phyloP scores from a whole-genome alignment of 1,140 invertebrate species.

The Apis mellifera region DNA sequence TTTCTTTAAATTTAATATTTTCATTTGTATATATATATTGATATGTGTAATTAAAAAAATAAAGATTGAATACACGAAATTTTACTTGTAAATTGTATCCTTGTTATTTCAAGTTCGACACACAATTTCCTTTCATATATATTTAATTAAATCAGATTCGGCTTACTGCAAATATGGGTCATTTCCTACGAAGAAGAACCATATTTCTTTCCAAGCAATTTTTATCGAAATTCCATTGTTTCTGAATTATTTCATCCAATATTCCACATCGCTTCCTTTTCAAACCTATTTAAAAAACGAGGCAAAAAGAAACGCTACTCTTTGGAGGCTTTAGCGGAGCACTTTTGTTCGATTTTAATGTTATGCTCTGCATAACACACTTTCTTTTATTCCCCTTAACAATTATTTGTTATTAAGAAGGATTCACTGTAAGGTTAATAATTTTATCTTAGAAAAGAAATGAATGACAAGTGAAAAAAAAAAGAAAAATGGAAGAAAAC shows the following conservation, averaged over 20 bases:
- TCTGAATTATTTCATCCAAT: neutral
- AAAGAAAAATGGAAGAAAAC: too few relatives aligned
- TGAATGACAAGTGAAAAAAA: too few relatives aligned
- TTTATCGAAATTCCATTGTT: slow-evolving; percentile 3
- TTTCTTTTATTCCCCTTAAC: neutral
- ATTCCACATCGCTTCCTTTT: neutral
- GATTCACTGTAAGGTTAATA: too few relatives aligned
- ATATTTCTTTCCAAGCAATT: neutral
- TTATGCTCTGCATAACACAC: neutral
- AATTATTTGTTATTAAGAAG: neutral
- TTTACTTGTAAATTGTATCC: neutral
- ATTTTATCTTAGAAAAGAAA: too few relatives aligned
- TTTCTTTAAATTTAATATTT: too few relatives aligned
- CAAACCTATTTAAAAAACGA: neutral
- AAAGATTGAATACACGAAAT: too few relatives aligned
- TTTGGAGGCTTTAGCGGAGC: neutral
- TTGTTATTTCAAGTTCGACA: neutral
- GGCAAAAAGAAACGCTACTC: neutral
- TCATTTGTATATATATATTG: too few relatives aligned
- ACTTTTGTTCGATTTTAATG: neutral
- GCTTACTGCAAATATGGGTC: neutral
- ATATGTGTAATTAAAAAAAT: too few relatives aligned
- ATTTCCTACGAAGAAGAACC: neutral
- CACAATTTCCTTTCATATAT: neutral
- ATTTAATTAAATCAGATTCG: neutral